Conservation (phyloP, 2,888 invertebrate species). For the Metalampra italica region DNA sequence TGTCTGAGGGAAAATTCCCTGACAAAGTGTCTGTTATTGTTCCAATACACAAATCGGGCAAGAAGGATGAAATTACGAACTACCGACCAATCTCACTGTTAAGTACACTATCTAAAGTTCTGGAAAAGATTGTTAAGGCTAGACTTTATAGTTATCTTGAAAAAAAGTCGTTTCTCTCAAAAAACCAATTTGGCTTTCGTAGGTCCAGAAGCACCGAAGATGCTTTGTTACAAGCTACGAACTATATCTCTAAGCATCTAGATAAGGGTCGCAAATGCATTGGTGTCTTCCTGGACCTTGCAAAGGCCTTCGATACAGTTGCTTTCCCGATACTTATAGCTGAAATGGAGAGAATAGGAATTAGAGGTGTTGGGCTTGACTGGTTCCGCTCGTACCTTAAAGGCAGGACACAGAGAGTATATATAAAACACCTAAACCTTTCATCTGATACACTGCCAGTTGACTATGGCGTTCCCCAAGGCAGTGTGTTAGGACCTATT, state of each 20-base stretch:
- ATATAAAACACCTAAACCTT: too few relatives aligned
- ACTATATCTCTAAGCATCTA: background rate
- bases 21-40: background rate
- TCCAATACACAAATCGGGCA: background rate
- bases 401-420: too few relatives aligned
- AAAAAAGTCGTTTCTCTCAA: background rate
- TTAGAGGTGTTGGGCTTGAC: background rate
- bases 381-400: background rate
- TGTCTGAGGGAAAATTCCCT: background rate
- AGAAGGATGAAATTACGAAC: background rate
- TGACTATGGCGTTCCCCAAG: slow-evolving; percentile 2
- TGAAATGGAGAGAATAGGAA: background rate
- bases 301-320: slow-evolving; percentile 4
- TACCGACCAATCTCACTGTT: background rate
- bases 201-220: background rate
- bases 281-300: background rate
- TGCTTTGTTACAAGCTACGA: background rate
- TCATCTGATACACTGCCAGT: too few relatives aligned
- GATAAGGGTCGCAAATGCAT: background rate
- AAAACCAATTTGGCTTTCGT: background rate
- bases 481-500: slow-evolving; percentile 1
- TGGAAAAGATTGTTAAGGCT: background rate
- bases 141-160: background rate
- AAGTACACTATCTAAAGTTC: background rate
- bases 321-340: background rate